phyloP scores from a whole-genome alignment of 2,888 invertebrate species.

The Sarcophaga variegata region DNA sequence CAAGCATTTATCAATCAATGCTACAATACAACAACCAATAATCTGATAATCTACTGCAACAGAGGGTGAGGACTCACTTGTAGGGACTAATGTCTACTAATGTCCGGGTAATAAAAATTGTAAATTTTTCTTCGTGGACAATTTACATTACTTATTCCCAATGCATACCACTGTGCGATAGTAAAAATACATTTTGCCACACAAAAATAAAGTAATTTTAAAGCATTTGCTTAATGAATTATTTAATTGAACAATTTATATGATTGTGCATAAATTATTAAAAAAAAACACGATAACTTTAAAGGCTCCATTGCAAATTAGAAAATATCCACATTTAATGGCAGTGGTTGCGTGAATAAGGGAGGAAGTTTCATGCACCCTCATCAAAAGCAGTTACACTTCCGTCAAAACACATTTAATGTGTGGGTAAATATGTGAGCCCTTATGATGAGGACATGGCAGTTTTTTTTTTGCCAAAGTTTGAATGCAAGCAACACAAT shows the following conservation, averaged over 20 bases:
- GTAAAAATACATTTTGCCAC: neutral
- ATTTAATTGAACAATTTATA: constrained; percentile 34
- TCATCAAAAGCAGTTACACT: constrained; percentile 34
- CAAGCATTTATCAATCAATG: too few species aligned
- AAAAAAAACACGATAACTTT: neutral
- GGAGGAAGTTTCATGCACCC: neutral
- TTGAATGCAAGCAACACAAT: neutral
- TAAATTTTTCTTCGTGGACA: too few species aligned
- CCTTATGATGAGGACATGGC: neutral
- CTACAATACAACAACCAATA: too few species aligned
- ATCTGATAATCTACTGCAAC: too few species aligned
- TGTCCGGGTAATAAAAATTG: too few species aligned
- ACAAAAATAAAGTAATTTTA: neutral
- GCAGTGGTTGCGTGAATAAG: neutral
- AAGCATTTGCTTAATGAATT: constrained; percentile 14
- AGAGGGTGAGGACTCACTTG: too few species aligned
- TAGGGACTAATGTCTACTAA: too few species aligned
- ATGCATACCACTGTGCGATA: neutral
- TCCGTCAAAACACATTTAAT: constrained; percentile 32
- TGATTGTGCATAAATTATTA: constrained; percentile 16
- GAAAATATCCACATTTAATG: constrained; percentile 22
- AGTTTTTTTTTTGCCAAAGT: neutral
- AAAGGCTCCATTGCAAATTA: constrained; percentile 1
- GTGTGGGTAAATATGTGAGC: neutral
- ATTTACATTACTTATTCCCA: neutral